phyloP scores from a whole-genome alignment of 2,888 invertebrate genomes.

The Macrosiphum euphorbiae region DNA sequence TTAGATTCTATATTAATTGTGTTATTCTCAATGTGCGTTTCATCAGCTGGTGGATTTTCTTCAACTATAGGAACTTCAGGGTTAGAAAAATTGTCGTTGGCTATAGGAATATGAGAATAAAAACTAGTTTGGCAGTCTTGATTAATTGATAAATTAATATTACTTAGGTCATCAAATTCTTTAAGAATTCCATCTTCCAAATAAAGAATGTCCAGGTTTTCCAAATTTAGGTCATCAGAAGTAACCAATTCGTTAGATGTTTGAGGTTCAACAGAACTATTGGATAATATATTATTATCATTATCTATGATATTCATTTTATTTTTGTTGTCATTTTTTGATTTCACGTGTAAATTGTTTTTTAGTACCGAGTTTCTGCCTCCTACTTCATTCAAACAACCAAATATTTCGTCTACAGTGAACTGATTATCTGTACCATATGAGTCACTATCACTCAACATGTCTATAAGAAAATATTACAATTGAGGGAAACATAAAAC shows the following conservation, averaged over 20 bases:
- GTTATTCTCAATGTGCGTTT: conserved; percentile 23
- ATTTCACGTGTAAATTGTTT: conserved; percentile 28
- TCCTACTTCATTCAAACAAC: conserved; percentile 22
- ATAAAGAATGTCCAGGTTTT: conserved; percentile 24
- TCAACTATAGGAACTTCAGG: conserved; percentile 15
- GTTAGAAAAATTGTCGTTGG: conserved; percentile 17
- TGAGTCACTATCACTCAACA: conserved; percentile 5
- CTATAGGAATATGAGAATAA: conserved; percentile 16
- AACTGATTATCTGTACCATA: conserved; percentile 6
- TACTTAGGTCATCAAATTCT: conserved; percentile 1
- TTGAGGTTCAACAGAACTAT: conserved; percentile 18
- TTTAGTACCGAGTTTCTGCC: conserved; percentile 22
- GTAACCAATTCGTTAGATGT: conserved; percentile 10
- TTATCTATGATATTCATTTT: conserved; percentile 26
- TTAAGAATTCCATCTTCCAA: conserved; percentile 20
- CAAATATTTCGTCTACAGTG: conserved; percentile 21
- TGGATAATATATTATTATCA: conserved; percentile 7
- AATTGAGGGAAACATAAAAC: conserved; percentile 25
- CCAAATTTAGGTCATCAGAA: conserved; percentile 30
- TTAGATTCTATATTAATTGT: neutral
- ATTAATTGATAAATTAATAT: conserved; percentile 24
- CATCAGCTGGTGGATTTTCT: conserved; percentile 12
- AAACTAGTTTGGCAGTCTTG: conserved; percentile 25
- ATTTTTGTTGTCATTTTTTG: conserved; percentile 29
- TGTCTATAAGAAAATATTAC: conserved; percentile 17